Conservation (phyloP, 2,888 invertebrate genomes). For the Gandaritis pyraliata region DNA sequence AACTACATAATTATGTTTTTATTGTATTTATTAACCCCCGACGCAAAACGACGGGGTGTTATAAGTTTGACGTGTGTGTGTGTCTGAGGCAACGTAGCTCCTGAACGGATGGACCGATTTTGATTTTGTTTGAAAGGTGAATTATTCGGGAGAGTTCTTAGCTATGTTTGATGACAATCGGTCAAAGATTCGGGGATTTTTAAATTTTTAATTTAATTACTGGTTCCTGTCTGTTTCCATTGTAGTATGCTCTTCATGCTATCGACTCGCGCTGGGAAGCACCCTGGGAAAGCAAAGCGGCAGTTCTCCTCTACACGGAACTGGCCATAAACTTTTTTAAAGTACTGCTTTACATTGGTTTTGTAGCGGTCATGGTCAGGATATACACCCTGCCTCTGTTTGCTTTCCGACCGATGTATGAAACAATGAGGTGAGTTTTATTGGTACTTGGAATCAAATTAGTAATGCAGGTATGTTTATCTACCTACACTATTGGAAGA, state of each 20-base stretch:
- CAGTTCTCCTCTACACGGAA: conserved; percentile 98
- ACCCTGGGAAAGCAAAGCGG: conserved; percentile 99
- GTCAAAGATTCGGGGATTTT: too few species aligned
- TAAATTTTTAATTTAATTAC: too few species aligned
- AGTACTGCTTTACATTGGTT: conserved; percentile 94
- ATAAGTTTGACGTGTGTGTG: too few species aligned
- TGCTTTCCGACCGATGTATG: conserved; percentile 99
- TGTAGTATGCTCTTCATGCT: conserved; percentile 86
- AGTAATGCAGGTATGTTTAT: neutral
- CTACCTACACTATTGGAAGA: neutral
- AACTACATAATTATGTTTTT: neutral
- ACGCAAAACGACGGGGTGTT: too few species aligned
- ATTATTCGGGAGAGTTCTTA: too few species aligned
- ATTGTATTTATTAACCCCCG: conserved; percentile 2
- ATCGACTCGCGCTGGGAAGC: conserved; percentile 96
- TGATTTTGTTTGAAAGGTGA: too few species aligned
- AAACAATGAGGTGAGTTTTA: conserved; percentile 93
- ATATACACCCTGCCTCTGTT: conserved; percentile 99
- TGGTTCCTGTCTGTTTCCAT: conserved; percentile 23
- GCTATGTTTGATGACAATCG: too few species aligned
- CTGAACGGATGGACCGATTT: too few species aligned
- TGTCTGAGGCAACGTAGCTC: too few species aligned
- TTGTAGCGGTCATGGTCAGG: conserved; percentile 97
- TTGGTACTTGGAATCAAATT: neutral
- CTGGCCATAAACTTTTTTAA: conserved; percentile 95